Base-by-base conservation (phyloP, 1,140 invertebrate genomes). In the Psix sp. region DNA sequence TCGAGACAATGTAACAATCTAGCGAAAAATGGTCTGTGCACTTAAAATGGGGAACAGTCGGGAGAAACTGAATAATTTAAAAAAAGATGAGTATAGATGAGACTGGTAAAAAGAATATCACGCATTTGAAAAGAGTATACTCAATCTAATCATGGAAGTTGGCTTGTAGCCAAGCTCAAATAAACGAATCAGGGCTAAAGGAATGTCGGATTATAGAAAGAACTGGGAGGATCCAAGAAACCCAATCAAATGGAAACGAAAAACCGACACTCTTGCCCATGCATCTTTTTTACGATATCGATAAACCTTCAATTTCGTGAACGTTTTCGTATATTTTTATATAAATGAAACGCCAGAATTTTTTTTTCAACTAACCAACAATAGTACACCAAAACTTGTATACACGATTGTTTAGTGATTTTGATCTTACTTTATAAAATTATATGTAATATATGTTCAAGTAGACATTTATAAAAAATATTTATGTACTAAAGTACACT, bases 91-190 rank as follows among this genome's bases (percentile, higher is more conserved):
- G 57, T 62, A 45, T 56, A 51, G 35, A 62, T n/a, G 48, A 59
- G 5, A 52, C 40, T 40, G 36, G 48, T 56, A 62, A 74, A 67
- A 74, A 40, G 56, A 74, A 67, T 62, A 74, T 67, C 48, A 39
- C 56, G 65, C 72, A 36, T 70, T 60, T 42, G 39, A 65, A 40
- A 59, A 21, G 40, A 51, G 60, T 57, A 56, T 54, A n/a, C n/a
- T 38, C 65, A 77, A 77, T 79, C 78, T 82, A 80, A 82, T 81
- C 81, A 78, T 79, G 76, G 77, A 78, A 78, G 65, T 48, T 81
- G 78, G 78, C 70, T 56, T 36, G 45, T 15, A 62, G 74, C 76
- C 80, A 80, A 76, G 59, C 42, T 38, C 38, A 70, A 76, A 71
- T 56, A 65, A 76, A 74, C 70, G 77, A 54, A 73, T 36, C 45